Conservation (phyloP, 1,140 invertebrate genomes). For the Caenorhabditis latens region DNA sequence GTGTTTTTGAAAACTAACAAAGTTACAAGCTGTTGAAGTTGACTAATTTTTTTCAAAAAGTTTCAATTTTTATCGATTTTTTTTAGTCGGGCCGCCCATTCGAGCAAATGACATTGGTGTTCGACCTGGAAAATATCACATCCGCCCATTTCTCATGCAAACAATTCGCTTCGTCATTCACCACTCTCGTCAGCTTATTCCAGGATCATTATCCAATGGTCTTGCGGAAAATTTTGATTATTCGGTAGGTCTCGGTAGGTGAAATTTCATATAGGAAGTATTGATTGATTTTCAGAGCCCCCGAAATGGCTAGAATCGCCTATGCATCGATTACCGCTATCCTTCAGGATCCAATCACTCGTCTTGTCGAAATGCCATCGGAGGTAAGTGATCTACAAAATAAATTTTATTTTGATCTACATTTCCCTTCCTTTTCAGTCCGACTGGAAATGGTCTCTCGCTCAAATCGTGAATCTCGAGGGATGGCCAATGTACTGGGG, state of each 20-base stretch:
- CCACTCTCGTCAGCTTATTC: constrained; percentile 75
- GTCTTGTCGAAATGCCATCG: constrained; percentile 76
- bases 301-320: constrained; percentile 76
- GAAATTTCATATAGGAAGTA: background rate
- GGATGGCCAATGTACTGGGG: constrained; percentile 77
- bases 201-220: constrained; percentile 77
- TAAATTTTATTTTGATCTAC: background rate
- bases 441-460: constrained; percentile 74
- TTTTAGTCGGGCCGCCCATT: constrained; percentile 76
- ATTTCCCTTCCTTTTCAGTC: constrained; percentile 58
- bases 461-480: constrained; percentile 74
- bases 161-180: constrained; percentile 77
- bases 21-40: too few species aligned
- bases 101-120: constrained; percentile 78
- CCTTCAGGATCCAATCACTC: constrained; percentile 73
- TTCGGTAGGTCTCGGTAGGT: constrained; percentile 50
- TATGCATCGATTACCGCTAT: constrained; percentile 77
- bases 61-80: too few species aligned
- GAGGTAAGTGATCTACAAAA: constrained; percentile 61
- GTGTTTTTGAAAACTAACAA: too few species aligned
- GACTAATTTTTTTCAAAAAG: too few species aligned
- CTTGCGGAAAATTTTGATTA: constrained; percentile 76
- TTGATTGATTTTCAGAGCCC: constrained; percentile 66
- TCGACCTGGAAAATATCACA: constrained; percentile 77
- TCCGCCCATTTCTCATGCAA: constrained; percentile 77